Evolutionary conservation across 2,113 vertebrate species (phyloP), one percentile per base, ranked within the genome.

Genomic region (Glaucomys volans): DNA sequence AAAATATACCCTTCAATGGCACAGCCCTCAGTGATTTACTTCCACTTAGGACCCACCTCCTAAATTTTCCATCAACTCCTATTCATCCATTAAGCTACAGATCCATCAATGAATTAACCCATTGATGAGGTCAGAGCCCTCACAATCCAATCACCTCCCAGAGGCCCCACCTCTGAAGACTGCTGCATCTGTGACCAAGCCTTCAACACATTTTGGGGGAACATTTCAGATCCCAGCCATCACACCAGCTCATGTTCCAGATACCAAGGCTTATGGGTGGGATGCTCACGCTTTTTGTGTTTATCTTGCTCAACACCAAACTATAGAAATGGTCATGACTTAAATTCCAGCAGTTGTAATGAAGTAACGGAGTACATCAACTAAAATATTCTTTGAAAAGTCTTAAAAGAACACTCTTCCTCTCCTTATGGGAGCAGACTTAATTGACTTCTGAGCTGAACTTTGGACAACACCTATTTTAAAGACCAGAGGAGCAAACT

Each of bases 381-480:
- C 72, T 59, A 71, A 52, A 91, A 42, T 1, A 0, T 75, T 57
- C 24, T 42, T 22, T 47, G 59, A 62, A 62, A 62, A 26, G 59
- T 81, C 81, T 90, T 67, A n/a, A 62, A 62, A 67, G 12, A 30
- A 40, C 14, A 47, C 0, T 20, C 18, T 54, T 88, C 8, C 35
- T 90, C 80, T 76, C 10, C 69, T 88, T 85, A 42, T 6, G 88
- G 26, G 24, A 44, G 13, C 40, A 88, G 62, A 75, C 8, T 40
- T 47, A 10, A 59, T 44, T 86, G 59, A 87, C 14, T 67, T 93
- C 30, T n/a, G 14, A 82, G 42, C 22, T 26, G 75, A 50, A 35
- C 24, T n/a, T 8, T 44, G 81, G 28, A 69, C 80, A 66, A 5
- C 80, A n/a, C 82, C 72, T 91, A 32, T 89, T 94, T 95, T 76